Evolutionary conservation across 2,888 invertebrate genomes (phyloP).

Genomic region (Chrysomela aeneicollis): DNA sequence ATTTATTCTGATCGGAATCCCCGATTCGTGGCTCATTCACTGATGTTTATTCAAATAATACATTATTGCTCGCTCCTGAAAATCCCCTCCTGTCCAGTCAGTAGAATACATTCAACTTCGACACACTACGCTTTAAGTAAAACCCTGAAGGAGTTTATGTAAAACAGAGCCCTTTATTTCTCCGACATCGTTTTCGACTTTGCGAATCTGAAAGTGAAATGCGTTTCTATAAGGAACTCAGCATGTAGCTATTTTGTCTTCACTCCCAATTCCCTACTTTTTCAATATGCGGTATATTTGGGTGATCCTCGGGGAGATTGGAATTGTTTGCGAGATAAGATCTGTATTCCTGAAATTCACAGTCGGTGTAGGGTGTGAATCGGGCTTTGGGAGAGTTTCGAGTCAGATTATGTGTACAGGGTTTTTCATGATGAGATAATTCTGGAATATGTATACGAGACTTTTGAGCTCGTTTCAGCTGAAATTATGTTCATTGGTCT

Average conservation of each 20-base stretch:
- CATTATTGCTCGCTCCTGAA: neutral
- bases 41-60: neutral
- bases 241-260: slow-evolving; percentile 3
- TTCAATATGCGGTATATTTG: slow-evolving; percentile 1
- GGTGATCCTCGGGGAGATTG: neutral
- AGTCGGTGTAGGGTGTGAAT: no score
- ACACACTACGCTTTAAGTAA: neutral
- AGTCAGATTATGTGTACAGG: no score
- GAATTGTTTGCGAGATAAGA: neutral
- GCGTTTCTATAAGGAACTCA: neutral
- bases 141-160: slow-evolving; percentile 3
- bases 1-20: no score
- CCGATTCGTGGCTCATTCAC: neutral
- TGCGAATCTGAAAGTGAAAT: neutral
- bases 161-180: slow-evolving; percentile 5
- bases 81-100: neutral
- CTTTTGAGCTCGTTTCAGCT: no score
- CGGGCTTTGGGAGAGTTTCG: no score
- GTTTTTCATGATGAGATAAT: no score
- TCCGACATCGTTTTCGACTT: slow-evolving; percentile 3
- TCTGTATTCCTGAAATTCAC: no score
- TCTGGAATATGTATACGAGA: no score
- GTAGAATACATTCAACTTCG: neutral
- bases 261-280: neutral
- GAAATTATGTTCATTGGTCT: no score